Base-by-base conservation (phyloP, 2,797 vertebrate genomes). In the Mallotus villosus region DNA sequence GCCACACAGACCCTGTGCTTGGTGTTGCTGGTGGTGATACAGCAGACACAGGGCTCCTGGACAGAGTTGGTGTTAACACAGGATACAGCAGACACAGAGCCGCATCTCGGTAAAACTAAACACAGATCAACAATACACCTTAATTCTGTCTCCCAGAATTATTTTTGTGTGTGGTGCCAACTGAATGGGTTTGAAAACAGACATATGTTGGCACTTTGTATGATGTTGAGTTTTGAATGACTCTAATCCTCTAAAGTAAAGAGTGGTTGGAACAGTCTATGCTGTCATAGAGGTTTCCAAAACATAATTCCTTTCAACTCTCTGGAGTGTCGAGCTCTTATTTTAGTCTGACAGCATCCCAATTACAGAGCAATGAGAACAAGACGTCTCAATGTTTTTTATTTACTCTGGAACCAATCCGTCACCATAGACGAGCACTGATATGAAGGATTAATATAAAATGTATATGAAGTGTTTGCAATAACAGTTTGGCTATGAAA, bases 21-120 rank as follows among this genome's bases (percentile, higher is more conserved):
- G 59, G 78, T 80, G 75, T 83, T 82, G 82, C 77, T 63, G 63
- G 72, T 55, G 67, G 66, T 87, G 84, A 89, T 74, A 76, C 82
- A 90, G 66, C 66, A 89, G 49, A 2, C 14, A 2, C 1, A 8
- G 14, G 17, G 14, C 49, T 87, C 85, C 65, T 46, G 34, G 37
- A 64, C n/a, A 59, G 55, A 73, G 62, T 34, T 37, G 19, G 67
- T 1, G n/a, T 7, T n/a, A n/a, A 61, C 75, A 66, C 59, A 73
- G 68, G 79, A 37, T 4, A 37, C 34, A 37, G 34, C 34, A 37
- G 4, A 37, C 0, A 37, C 29, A 29, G 29, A n/a, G n/a, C n/a
- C 29, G 4, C 29, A 37, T 37, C 34, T 6, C 34, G 8, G 5
- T 37, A 8, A 37, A 37, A 41, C 37, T 41, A 41, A 9, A 41